phyloP scores from a whole-genome alignment of 2,888 invertebrate species.

The Salticus scenicus region DNA sequence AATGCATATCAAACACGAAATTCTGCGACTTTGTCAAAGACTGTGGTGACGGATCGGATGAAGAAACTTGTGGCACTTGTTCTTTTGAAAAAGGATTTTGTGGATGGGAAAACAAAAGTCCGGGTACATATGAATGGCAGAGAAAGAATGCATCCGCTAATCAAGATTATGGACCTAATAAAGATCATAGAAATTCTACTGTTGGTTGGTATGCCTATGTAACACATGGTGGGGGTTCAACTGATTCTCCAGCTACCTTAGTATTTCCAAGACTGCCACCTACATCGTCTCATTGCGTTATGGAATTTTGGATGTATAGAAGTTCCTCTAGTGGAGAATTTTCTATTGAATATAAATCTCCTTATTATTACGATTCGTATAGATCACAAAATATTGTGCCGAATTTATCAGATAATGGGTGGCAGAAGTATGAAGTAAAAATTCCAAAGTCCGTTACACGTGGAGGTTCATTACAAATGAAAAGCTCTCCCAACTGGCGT shows the following conservation, averaged over 20 bases:
- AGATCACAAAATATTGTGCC: not conserved
- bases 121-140: conserved; percentile 35
- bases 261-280: conserved; percentile 54
- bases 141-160: conserved; percentile 12
- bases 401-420: not conserved
- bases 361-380: not conserved
- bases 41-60: conserved; percentile 69
- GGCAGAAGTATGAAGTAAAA: conserved; percentile 39
- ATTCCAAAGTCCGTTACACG: not conserved
- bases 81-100: conserved; percentile 67
- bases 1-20: conserved; percentile 52
- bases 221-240: conserved; percentile 2
- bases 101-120: conserved; percentile 63
- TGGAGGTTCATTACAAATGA: conserved; percentile 21
- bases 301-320: conserved; percentile 56
- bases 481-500: conserved; percentile 1
- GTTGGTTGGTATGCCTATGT: conserved; percentile 65
- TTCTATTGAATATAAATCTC: conserved; percentile 25
- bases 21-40: conserved; percentile 66
- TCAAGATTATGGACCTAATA: conserved; percentile 28
- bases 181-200: conserved; percentile 48
- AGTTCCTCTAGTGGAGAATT: conserved; percentile 1
- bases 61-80: conserved; percentile 68
- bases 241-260: conserved; percentile 13
- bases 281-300: conserved; percentile 62